Evolutionary conservation across 2,888 invertebrate species (phyloP).

Genomic region (Leptinotarsa juncta): DNA sequence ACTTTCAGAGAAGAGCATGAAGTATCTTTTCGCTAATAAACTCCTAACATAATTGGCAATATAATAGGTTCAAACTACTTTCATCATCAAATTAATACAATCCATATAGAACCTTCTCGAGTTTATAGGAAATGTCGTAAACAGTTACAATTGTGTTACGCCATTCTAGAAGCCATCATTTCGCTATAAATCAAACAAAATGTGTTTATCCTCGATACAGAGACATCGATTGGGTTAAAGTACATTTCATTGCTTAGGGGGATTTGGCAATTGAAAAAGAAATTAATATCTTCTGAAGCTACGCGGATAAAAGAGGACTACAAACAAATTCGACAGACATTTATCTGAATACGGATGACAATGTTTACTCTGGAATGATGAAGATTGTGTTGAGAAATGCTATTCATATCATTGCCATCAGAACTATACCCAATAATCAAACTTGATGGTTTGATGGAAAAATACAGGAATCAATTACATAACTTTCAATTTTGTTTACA

Average conservation of each 20-base stretch:
- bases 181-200: conserved; percentile 2
- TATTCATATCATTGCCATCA: no score
- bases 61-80: background rate
- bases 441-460: no score
- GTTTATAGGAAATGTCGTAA: background rate
- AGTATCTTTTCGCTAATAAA: background rate
- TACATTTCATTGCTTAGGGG: background rate
- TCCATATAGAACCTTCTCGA: background rate
- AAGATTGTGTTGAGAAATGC: no score
- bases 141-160: background rate
- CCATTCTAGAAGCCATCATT: conserved; percentile 4
- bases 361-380: no score
- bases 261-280: background rate
- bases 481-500: no score
- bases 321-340: background rate
- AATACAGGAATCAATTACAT: no score
- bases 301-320: background rate
- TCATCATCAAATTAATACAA: background rate
- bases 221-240: background rate
- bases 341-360: background rate
- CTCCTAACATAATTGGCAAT: background rate
- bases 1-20: background rate
- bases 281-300: conserved; percentile 2
- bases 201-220: background rate
- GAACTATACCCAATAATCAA: no score